A percentile compares a stretch with the other conserved stretches of the same genome.
phyloP scores from a whole-genome alignment of 2,888 invertebrate species.

The Cerastis rubricosa region DNA sequence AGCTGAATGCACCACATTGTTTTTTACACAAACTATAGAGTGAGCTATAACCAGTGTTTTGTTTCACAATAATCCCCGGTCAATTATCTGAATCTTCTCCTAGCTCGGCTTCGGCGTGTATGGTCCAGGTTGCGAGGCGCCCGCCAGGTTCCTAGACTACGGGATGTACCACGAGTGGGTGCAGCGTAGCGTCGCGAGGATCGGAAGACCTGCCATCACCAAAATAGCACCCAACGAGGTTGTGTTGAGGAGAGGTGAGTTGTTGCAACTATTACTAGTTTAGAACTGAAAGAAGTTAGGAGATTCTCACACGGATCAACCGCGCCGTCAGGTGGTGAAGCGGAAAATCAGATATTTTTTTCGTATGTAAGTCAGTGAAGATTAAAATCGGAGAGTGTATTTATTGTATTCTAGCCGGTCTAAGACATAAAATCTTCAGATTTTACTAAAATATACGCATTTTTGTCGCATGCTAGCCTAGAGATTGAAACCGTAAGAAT shows the following conservation, averaged over 20 bases:
- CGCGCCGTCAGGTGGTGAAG: too few relatives aligned
- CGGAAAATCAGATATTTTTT: too few relatives aligned
- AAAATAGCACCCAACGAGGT: constrained; percentile 69
- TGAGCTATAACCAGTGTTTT: background rate
- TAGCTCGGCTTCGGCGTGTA: constrained; percentile 79
- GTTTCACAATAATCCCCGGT: background rate
- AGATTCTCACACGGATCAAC: too few relatives aligned
- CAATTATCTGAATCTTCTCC: constrained; percentile 1
- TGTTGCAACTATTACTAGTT: background rate
- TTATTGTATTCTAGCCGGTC: too few relatives aligned
- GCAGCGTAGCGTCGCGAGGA: constrained; percentile 63
- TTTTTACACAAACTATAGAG: background rate
- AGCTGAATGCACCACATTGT: too few relatives aligned
- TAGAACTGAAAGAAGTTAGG: too few relatives aligned
- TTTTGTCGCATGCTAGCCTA: too few relatives aligned
- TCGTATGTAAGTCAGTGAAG: too few relatives aligned
- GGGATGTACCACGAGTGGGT: constrained; percentile 76
- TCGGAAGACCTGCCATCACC: constrained; percentile 76
- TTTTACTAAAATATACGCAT: too few relatives aligned
- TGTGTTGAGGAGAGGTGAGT: constrained; percentile 74
- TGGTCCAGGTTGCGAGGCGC: constrained; percentile 79
- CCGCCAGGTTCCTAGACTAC: constrained; percentile 79
- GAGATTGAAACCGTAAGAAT: too few relatives aligned
- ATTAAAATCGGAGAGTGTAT: too few relatives aligned
- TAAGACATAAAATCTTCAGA: too few relatives aligned